phyloP scores from a whole-genome alignment of 2,888 invertebrate species.

The Dascillus cervinus region DNA sequence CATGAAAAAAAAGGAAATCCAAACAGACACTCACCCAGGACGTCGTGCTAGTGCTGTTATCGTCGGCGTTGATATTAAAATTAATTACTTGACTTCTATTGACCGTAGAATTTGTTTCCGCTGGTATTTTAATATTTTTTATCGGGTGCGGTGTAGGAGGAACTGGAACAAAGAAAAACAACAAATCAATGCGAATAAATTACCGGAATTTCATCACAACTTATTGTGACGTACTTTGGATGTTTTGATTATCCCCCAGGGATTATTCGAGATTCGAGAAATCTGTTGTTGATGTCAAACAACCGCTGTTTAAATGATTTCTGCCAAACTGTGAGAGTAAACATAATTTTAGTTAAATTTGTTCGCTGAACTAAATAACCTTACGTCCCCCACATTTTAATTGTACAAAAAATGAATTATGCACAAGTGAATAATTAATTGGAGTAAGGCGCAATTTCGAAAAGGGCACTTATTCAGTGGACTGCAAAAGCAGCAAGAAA shows the following conservation, averaged over 20 bases:
- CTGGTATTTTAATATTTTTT: slow-evolving; percentile 52
- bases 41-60: slow-evolving; percentile 6
- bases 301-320: too few relatives aligned
- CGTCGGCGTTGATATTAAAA: slow-evolving; percentile 3
- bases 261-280: neutral
- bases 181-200: neutral
- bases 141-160: slow-evolving; percentile 52
- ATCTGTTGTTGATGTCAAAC: too few relatives aligned
- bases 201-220: neutral
- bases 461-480: too few relatives aligned
- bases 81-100: slow-evolving; percentile 8
- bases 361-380: too few relatives aligned
- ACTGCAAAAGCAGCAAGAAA: too few relatives aligned
- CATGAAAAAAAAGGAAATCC: too few relatives aligned
- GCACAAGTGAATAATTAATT: too few relatives aligned
- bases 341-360: neutral
- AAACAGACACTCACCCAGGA: slow-evolving; percentile 6
- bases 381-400: too few relatives aligned
- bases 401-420: too few relatives aligned
- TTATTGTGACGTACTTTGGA: neutral
- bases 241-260: neutral
- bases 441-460: too few relatives aligned
- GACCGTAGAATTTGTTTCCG: slow-evolving; percentile 38
- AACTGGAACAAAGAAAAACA: slow-evolving; percentile 38
- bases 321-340: too few relatives aligned